Percentiles rank a stretch among this genome's conserved stretches.
Conservation (phyloP, 1,140 invertebrate genomes). For the Ericerus pela region DNA sequence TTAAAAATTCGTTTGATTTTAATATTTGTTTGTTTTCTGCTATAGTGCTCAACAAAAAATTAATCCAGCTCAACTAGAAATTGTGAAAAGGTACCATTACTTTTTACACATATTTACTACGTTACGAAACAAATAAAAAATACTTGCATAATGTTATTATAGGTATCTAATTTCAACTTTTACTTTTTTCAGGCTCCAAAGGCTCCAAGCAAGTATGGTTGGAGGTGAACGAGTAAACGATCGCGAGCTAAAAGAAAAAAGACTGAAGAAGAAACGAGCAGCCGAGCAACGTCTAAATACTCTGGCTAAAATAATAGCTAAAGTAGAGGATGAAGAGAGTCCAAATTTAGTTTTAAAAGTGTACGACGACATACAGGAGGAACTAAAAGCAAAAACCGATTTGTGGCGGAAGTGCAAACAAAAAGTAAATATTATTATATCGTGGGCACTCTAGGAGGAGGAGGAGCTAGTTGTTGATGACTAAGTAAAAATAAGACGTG, state of each 20-base stretch:
- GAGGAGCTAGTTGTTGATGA: too few species aligned
- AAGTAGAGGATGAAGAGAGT: slow-evolving; percentile 51
- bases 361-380: slow-evolving; percentile 61
- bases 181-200: slow-evolving; percentile 40
- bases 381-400: slow-evolving; percentile 54
- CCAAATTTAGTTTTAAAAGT: slow-evolving; percentile 41
- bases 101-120: neutral
- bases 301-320: slow-evolving; percentile 46
- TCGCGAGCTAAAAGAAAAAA: slow-evolving; percentile 49
- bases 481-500: neutral
- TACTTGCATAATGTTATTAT: too few species aligned
- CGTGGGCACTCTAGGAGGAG: too few species aligned
- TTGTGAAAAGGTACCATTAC: slow-evolving; percentile 21
- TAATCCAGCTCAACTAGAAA: slow-evolving; percentile 21
- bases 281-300: slow-evolving; percentile 51
- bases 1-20: neutral
- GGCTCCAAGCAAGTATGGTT: slow-evolving; percentile 56
- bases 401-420: slow-evolving; percentile 49
- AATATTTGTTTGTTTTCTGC: neutral
- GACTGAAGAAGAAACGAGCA: slow-evolving; percentile 47
- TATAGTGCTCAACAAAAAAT: slow-evolving; percentile 12
- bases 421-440: slow-evolving; percentile 37
- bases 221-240: slow-evolving; percentile 65
- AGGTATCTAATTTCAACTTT: too few species aligned
- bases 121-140: too few species aligned